phyloP scores from a whole-genome alignment of 1,140 invertebrate genomes.

The Camponotus floridanus region DNA sequence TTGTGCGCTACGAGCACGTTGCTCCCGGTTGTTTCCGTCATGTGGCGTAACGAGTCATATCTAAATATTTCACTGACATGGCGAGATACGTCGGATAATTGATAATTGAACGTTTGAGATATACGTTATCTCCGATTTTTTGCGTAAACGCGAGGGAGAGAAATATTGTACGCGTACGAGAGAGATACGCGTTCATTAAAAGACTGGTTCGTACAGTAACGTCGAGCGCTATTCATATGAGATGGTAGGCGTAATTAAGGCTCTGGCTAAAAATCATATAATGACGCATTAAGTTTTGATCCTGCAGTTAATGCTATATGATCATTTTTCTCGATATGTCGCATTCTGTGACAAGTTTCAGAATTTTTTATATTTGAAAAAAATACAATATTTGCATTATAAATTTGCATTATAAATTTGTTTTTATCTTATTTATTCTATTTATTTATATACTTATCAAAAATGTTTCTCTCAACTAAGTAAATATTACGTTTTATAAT shows the following conservation, averaged over 20 bases:
- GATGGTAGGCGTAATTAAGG: slow-evolving; percentile 44
- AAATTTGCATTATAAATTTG: neutral
- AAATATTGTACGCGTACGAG: slow-evolving; percentile 6
- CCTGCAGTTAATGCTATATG: neutral
- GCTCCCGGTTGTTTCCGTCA: slow-evolving; percentile 49
- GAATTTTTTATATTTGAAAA: neutral
- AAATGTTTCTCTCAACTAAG: neutral
- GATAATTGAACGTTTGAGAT: slow-evolving; percentile 67
- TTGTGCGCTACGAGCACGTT: slow-evolving; percentile 52
- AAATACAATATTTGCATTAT: neutral
- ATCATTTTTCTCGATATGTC: neutral
- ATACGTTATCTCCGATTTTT: slow-evolving; percentile 56
- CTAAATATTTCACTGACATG: slow-evolving; percentile 9
- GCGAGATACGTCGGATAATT: slow-evolving; percentile 65
- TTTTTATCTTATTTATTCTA: neutral
- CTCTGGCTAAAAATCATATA: slow-evolving; percentile 21
- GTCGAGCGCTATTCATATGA: slow-evolving; percentile 26
- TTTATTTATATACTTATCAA: neutral
- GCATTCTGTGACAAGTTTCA: neutral
- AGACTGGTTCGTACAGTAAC: slow-evolving; percentile 44
- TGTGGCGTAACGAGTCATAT: slow-evolving; percentile 53
- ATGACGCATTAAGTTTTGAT: slow-evolving; percentile 8
- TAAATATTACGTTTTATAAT: slow-evolving; percentile 1
- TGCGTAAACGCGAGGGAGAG: slow-evolving; percentile 34
- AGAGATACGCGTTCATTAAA: slow-evolving; percentile 20